Percentiles rank a stretch among this genome's conserved stretches.
Evolutionary conservation across 2,797 vertebrate genomes (phyloP).

Genomic region (Rhinophrynus dorsalis): DNA sequence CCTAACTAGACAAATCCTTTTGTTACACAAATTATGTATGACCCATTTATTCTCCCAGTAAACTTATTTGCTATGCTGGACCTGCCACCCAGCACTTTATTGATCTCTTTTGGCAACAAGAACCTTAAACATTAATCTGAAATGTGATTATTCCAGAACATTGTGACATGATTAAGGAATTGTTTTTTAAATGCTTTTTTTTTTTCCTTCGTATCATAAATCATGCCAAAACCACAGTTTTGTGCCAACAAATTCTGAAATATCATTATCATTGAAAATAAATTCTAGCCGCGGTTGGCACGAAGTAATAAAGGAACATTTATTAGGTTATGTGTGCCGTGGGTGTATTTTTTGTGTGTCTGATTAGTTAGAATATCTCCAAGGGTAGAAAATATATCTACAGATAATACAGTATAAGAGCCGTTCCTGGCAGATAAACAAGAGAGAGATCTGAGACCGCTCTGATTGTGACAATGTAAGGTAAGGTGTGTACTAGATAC

Average conservation of each 20-base stretch:
- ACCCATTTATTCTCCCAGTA: too few relatives aligned
- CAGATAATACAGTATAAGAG: constrained; percentile 20
- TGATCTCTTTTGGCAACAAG: too few relatives aligned
- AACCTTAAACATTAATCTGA: not conserved
- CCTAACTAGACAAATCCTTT: too few relatives aligned
- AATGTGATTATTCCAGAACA: not conserved
- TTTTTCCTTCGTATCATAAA: too few relatives aligned
- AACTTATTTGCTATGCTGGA: too few relatives aligned
- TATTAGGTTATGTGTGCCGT: not conserved
- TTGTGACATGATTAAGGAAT: constrained; percentile 4
- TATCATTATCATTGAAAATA: too few relatives aligned
- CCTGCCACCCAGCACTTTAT: too few relatives aligned
- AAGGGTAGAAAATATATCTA: constrained; percentile 31
- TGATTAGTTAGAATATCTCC: constrained; percentile 25
- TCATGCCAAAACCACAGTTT: not conserved
- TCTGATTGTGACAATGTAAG: too few relatives aligned
- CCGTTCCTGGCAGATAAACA: not conserved
- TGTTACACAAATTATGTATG: too few relatives aligned
- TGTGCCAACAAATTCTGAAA: constrained; percentile 3
- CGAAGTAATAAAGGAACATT: not conserved
- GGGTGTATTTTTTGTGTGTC: constrained; percentile 34
- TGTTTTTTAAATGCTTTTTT: too few relatives aligned
- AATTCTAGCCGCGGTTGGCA: not conserved
- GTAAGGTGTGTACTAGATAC: too few relatives aligned
- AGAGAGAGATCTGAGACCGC: not conserved